phyloP scores from a whole-genome alignment of 2,113 vertebrate genomes.

The Pitta sordida region DNA sequence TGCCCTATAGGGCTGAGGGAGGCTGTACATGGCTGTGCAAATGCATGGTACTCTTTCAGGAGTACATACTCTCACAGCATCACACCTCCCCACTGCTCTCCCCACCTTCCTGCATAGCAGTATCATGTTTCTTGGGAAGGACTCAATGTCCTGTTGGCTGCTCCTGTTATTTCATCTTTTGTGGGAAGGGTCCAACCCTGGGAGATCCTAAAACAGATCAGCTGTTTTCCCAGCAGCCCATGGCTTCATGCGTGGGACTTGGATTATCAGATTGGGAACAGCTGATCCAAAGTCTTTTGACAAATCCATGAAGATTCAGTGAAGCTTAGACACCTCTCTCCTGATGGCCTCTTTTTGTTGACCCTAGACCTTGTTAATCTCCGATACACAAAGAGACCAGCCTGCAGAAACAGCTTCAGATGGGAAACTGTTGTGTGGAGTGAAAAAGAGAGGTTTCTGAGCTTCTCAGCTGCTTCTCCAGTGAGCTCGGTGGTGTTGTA shows the following conservation, averaged over 20 bases:
- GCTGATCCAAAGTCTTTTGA: constrained; percentile 19
- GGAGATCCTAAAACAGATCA: constrained; percentile 7
- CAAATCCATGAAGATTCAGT: not conserved
- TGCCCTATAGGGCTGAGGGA: not conserved
- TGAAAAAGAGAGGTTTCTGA: not conserved
- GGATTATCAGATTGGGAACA: constrained; percentile 26
- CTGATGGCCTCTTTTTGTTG: not conserved
- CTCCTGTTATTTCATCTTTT: not conserved
- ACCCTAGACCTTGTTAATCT: constrained; percentile 7
- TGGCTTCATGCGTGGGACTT: not conserved
- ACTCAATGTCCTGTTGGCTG: not conserved
- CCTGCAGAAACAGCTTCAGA: not conserved
- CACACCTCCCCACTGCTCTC: not conserved
- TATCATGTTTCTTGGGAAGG: not conserved
- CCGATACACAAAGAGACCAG: not conserved
- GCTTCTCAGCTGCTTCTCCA: not conserved
- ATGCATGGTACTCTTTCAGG: rapidly evolving
- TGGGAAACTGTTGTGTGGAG: not conserved
- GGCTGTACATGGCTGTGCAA: rapidly evolving
- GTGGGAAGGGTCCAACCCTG: not conserved
- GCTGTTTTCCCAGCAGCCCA: not conserved
- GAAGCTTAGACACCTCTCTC: not conserved
- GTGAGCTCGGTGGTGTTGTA: not conserved
- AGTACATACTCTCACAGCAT: not conserved
- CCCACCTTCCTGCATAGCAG: not conserved